Evolutionary conservation across 1,140 invertebrate genomes (phyloP).

Genomic region (Aplysia californica): DNA sequence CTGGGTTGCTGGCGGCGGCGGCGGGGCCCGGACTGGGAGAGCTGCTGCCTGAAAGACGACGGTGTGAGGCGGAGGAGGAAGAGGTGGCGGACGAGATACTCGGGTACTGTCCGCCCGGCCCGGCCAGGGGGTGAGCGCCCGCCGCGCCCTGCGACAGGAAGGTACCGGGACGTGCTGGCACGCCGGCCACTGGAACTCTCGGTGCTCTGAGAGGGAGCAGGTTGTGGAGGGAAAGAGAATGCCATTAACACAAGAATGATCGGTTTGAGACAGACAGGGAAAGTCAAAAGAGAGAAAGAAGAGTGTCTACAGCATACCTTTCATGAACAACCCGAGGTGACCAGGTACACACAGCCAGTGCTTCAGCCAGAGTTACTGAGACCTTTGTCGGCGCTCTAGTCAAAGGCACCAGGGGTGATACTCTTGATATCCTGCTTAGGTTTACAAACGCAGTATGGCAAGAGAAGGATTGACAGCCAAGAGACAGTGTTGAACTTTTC

Average conservation of each 20-base stretch:
- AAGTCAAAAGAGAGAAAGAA: no score
- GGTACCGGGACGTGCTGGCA: conserved; percentile 35
- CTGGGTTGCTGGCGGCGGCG: conserved; percentile 8
- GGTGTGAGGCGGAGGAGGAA: conserved; percentile 28
- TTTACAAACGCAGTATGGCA: no score
- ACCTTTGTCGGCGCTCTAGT: no score
- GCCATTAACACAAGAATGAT: not conserved
- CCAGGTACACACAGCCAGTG: no score
- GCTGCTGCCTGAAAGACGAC: conserved; percentile 19
- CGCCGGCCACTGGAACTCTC: conserved; percentile 50
- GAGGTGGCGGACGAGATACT: conserved; percentile 23
- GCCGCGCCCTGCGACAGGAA: conserved; percentile 18
- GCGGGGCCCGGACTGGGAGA: conserved; percentile 20
- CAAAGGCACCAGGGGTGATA: no score
- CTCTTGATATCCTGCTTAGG: no score
- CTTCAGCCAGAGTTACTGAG: no score
- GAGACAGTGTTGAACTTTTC: no score
- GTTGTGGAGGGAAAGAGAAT: conserved; percentile 32
- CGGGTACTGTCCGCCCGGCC: conserved; percentile 34
- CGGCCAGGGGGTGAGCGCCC: no score
- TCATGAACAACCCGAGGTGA: no score
- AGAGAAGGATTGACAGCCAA: no score
- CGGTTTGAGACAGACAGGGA: not conserved
- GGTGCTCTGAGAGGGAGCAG: conserved; percentile 32
- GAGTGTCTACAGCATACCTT: no score